Evolutionary conservation across 2,888 invertebrate genomes (phyloP), one percentile per base, ranked within the genome.

Genomic region (Notocelia uddmanniana): DNA sequence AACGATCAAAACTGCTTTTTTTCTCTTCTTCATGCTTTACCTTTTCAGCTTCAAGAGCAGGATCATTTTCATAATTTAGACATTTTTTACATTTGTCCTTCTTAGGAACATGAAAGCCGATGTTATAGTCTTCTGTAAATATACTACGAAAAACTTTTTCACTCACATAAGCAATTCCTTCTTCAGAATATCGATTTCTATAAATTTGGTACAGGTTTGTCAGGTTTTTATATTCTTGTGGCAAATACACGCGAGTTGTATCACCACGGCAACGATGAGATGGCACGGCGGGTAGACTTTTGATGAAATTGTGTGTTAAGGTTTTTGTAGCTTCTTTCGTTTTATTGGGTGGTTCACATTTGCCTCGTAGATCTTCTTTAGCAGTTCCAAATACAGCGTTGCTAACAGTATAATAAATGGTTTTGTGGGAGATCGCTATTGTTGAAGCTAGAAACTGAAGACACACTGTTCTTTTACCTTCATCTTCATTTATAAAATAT

Each of bases 1-100:
- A 58, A 37, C 45, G 58, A 18, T 9, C 58, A 37, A 13, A 18
- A 37, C 10, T 37, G 11, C 18, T 58, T 37, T 19, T 34, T 58
- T 57, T 57, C 11, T 19, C 34, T 10, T n/a, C 58, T 37, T 58
- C 34, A 8, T 58, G 26, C 34, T 58, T 18, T 34, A 31, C 10
- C 37, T 31, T 31, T 2, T 37, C 31, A 18, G 6, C n/a, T 18
- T 37, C 18, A 10, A 37, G n/a, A 9, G 3, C 3, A 11, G n/a
- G 18, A n/a, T 31, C 11, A 9, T 37, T 31, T 58, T 58, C 34
- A 8, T 18, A 58, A 18, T 58, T 58, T 9, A 19, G 18, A 58
- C 58, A 58, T 37, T 58, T 58, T 34, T n/a, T 6, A 58, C 58
- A 58, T 58, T 58, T 58, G n/a, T 58, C 58, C 18, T 58, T 34